Evolutionary conservation across 2,797 vertebrate species (phyloP), one percentile per base, ranked within the genome.

Genomic region (Gymnothorax javanicus): DNA sequence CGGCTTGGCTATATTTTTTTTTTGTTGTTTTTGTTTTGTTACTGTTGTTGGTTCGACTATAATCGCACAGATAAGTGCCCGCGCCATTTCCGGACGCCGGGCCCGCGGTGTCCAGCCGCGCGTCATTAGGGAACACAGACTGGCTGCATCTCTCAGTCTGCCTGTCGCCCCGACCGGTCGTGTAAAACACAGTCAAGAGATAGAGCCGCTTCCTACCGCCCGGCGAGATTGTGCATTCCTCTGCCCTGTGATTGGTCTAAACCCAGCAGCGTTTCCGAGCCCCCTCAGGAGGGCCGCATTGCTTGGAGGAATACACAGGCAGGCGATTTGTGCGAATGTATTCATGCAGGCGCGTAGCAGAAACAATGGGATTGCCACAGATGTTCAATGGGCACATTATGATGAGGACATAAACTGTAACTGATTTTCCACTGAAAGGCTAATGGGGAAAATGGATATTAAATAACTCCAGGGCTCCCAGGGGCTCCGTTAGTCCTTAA

Each of bases 71-170:
- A 88, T 90, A 92, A 90, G 90, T 69, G 85, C 84, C 87, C 7
- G 50, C 86, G 87, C 81, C 20, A 7, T 57, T 82, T 87, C 88
- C 57, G 54, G 58, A 89, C 71, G 58, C 69, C 73, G 88, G 91
- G 91, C 87, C 87, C 89, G 82, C 57, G 43, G 82, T 90, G 89
- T 88, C 88, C 90, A 86, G 89, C 89, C 86, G 86, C 89, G 88
- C 88, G 89, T 88, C 89, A 91, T 91, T 92, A 90, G 86, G 83
- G 84, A 43, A 67, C 83, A 86, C 89, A 90, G 91, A 90, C 89
- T 43, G 77, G 87, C 85, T 75, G 58, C n/a, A 62, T 52, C 56
- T 86, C 85, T 59, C 54, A 25, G 67, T 58, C 56, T 57, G 20
- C 60, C 25, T 4, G 33, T 67, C 33, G 0, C 33, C 82, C 50